Base-by-base conservation (phyloP, 2,888 invertebrate genomes). In the Mesorhabditis belari region DNA sequence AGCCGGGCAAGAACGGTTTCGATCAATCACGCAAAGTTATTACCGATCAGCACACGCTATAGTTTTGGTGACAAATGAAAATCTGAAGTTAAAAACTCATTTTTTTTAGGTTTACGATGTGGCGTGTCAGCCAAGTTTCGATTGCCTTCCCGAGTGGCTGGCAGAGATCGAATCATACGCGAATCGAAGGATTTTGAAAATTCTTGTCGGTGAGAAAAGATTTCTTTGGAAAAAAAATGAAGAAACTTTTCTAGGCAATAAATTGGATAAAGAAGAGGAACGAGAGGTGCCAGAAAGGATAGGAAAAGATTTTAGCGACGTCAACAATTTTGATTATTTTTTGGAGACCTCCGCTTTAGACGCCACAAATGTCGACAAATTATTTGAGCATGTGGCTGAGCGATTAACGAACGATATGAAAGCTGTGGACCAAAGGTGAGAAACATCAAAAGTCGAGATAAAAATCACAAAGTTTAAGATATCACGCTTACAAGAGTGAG, bases 161-260 rank as follows among this genome's bases (percentile, higher is more conserved):
- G 85, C 92, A 67, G 95, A 96, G 86, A 94, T 96, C 71, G 93
- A 95, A 81, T 92, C 93, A 82, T 95, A 95, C 84, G 94, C 95
- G 58, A 93, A 91, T 83, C 89, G 88, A 81, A 92, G 92, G 85
- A 93, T 93, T 63, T 85, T 94, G 67, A 88, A 91, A 84, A 91
- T 92, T 85, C 87, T 94, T 85, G 93, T 94, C 77, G 94, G 93
- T 88, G 77, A 85, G 88, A 57, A 12, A 57, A 55, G 50, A 24
- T 19, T 50, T 9, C 6, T n/a, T n/a, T n/a, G n/a, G n/a, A n/a
- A n/a, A n/a, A n/a, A n/a, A n/a, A n/a, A n/a, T n/a, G n/a, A n/a
- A n/a, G n/a, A n/a, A 19, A 4, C 35, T 52, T 58, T 66, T 71
- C n/a, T 77, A 91, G 91, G 92, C 74, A 96, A 96, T 83, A 96